Conservation (phyloP, 2,113 vertebrate genomes). For the Copsychus sechellarum region DNA sequence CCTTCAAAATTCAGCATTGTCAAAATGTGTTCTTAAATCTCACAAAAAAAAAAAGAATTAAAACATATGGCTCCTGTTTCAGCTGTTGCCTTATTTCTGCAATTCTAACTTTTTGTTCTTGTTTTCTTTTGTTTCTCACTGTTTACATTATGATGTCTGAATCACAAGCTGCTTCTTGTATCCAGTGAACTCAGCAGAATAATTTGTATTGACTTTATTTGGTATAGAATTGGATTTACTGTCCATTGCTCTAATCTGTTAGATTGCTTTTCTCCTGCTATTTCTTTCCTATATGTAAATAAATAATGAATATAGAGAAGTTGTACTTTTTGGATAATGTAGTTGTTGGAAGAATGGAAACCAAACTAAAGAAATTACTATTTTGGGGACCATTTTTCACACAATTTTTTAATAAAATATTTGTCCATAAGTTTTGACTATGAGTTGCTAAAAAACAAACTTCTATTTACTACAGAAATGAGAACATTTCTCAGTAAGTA, state of each 20-base stretch:
- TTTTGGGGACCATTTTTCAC: not conserved
- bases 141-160: not conserved
- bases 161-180: not conserved
- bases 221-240: slow-evolving; percentile 47
- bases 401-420: not conserved
- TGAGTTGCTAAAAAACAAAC: not conserved
- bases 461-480: not conserved
- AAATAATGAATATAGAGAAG: not conserved
- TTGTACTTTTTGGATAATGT: not conserved
- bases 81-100: not conserved
- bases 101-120: not conserved
- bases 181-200: not conserved
- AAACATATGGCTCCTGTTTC: not conserved
- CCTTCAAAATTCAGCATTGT: not conserved
- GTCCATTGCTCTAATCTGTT: slow-evolving; percentile 27
- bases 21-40: not conserved
- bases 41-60: not conserved
- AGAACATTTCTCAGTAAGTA: not conserved
- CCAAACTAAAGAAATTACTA: not conserved
- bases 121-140: not conserved
- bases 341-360: not conserved
- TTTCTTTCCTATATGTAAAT: slow-evolving; percentile 27
- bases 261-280: slow-evolving; percentile 12
- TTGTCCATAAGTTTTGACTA: not conserved
- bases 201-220: slow-evolving; percentile 37